Evolutionary conservation across 2,113 vertebrate species (phyloP).

Genomic region (Zosterops pallidus): DNA sequence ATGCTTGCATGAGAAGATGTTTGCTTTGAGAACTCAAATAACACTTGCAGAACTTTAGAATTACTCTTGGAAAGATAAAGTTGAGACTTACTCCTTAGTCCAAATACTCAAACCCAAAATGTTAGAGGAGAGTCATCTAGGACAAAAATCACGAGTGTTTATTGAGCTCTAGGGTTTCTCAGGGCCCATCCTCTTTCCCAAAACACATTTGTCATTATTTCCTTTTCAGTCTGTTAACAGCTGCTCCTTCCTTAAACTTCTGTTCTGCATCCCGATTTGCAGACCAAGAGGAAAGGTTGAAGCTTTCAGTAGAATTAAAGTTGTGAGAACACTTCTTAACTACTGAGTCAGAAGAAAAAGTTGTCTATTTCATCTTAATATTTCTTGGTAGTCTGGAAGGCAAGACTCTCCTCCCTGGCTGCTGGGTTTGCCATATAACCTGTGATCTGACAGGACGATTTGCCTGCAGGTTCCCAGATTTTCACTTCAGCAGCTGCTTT

Average conservation of each 20-base stretch:
- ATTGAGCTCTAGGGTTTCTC: background rate
- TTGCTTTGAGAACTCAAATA: background rate
- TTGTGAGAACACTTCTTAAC: background rate
- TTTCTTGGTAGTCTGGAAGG: background rate
- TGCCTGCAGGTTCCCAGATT: background rate
- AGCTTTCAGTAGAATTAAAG: background rate
- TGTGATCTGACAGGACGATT: background rate
- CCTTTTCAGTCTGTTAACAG: background rate
- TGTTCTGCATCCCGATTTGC: background rate
- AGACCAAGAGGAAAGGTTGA: background rate
- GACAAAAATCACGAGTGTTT: background rate
- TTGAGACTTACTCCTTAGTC: background rate
- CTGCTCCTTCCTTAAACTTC: background rate
- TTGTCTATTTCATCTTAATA: background rate
- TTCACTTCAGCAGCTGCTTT: background rate
- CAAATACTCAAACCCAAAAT: background rate
- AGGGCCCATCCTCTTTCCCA: background rate
- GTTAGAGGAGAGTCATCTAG: background rate
- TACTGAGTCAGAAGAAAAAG: background rate
- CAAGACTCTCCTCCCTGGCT: background rate
- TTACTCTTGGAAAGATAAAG: background rate
- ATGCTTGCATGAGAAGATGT: background rate
- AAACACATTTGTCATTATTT: background rate
- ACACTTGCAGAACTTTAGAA: background rate
- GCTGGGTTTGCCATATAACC: background rate